phyloP scores from a whole-genome alignment of 2,113 vertebrate species.

The Coregonus clupeaformis region DNA sequence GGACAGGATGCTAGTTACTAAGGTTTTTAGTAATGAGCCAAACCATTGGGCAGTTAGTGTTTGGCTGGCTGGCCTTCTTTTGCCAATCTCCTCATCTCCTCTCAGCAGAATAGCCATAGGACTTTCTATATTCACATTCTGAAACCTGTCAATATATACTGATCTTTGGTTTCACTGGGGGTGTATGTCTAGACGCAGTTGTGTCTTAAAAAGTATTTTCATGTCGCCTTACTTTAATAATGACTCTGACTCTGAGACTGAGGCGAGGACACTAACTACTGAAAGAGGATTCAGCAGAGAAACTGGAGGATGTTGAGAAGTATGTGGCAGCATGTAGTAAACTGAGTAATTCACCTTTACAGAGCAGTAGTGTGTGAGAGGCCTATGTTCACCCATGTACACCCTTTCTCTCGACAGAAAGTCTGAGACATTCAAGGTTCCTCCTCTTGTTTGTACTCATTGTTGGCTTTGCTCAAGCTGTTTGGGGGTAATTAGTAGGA shows the following conservation, averaged over 20 bases:
- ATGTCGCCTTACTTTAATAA: constrained; percentile 4
- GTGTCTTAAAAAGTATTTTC: constrained; percentile 43
- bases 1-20: background rate
- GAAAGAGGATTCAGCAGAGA: constrained; percentile 45
- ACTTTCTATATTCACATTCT: background rate
- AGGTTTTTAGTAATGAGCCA: background rate
- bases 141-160: constrained; percentile 58
- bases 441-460: too few relatives aligned
- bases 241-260: constrained; percentile 32
- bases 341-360: too few relatives aligned
- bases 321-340: too few relatives aligned
- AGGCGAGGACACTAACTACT: constrained; percentile 47
- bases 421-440: too few relatives aligned
- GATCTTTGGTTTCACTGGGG: constrained; percentile 53
- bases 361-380: too few relatives aligned
- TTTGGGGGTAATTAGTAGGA: too few relatives aligned
- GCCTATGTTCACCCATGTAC: too few relatives aligned
- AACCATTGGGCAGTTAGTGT: background rate
- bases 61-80: background rate
- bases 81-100: constrained; percentile 16
- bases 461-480: too few relatives aligned
- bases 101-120: constrained; percentile 15
- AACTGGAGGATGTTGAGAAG: constrained; percentile 24
- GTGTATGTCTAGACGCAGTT: constrained; percentile 59
- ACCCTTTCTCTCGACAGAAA: too few relatives aligned